Evolutionary conservation across 64 coral and sea anemone genomes (phyloP), one percentile per base, ranked within the genome.

Genomic region (Astreopora myriophthalma): DNA sequence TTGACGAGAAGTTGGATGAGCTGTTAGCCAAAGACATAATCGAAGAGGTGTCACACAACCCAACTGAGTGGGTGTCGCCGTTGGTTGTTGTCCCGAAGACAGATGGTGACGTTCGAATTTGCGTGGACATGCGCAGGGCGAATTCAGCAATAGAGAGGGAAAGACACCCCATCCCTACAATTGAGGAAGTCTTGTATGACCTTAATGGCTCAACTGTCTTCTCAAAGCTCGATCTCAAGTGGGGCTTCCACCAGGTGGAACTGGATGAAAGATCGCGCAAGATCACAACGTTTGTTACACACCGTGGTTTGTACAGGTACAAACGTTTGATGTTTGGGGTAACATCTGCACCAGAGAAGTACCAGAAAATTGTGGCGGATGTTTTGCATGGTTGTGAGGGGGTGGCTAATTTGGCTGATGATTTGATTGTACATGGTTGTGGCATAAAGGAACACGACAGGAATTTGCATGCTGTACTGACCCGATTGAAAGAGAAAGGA

Each of bases 341-440:
- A 44, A 5, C 40, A 44, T 44, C 40, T 8, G 1, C 40, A 44
- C 40, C 40, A 8, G 40, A 44, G 40, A 44, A 44, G 40, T 44
- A 44, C 40, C 40, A 2, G 40, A 44, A 44, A 44, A 44, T 44
- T 44, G 40, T 44, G 11, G 40, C 40, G 6, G 85, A 87, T 55
- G 85, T 87, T 34, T 14, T 74, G 48, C 26, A 31, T 27, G 69
- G 85, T 8, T 87, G 85, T 58, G 22, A 71, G 24, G 48, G 66
- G 34, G 29, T 87, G 25, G 12, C 69, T 29, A 87, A 87, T 55
- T 55, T 14, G 51, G 51, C 51, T 16, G 51, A 55, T 55, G 8
- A 55, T 55, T 55, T 85, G 29, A 30, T 84, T 19, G 29, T 84
- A 8, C 62, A 84, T 84, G 80, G 80, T 33, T 36, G 52, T 84